Evolutionary conservation across 2,797 vertebrate species (phyloP).

Genomic region (Busarellus nigricollis): DNA sequence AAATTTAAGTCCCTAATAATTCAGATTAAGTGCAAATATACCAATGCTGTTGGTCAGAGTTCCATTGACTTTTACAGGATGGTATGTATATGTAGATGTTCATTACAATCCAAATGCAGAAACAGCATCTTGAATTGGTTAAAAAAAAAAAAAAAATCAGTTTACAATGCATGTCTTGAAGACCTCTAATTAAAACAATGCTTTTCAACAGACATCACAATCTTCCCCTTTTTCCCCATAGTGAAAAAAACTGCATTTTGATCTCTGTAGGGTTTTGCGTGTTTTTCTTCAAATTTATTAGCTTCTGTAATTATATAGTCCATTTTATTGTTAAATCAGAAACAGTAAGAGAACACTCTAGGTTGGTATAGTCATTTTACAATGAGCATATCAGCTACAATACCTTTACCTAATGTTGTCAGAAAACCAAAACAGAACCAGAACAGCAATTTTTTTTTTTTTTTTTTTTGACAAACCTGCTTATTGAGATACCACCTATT

Average conservation of each 20-base stretch:
- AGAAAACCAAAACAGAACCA: conserved; percentile 33
- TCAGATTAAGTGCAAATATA: neutral
- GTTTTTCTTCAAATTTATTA: conserved; percentile 14
- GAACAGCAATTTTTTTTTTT: neutral
- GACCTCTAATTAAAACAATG: neutral
- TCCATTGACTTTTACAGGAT: neutral
- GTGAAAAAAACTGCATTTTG: neutral
- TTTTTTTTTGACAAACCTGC: conserved; percentile 45
- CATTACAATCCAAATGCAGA: neutral
- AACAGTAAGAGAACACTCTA: conserved; percentile 24
- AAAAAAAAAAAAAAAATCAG: neutral
- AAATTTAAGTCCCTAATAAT: neutral
- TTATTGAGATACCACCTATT: conserved; percentile 7
- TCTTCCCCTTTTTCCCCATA: neutral
- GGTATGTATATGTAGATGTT: neutral
- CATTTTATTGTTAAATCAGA: conserved; percentile 2
- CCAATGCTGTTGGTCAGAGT: neutral
- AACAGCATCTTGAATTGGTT: neutral
- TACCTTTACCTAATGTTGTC: neutral
- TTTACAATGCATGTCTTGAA: neutral
- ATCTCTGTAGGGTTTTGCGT: neutral
- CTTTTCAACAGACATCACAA: neutral
- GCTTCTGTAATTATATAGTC: neutral
- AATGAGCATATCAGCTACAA: conserved; percentile 32
- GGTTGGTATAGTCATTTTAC: conserved; percentile 39